Evolutionary conservation across 2,888 invertebrate genomes (phyloP), one percentile per base, ranked within the genome.

Genomic region (Harpalus rufipes): DNA sequence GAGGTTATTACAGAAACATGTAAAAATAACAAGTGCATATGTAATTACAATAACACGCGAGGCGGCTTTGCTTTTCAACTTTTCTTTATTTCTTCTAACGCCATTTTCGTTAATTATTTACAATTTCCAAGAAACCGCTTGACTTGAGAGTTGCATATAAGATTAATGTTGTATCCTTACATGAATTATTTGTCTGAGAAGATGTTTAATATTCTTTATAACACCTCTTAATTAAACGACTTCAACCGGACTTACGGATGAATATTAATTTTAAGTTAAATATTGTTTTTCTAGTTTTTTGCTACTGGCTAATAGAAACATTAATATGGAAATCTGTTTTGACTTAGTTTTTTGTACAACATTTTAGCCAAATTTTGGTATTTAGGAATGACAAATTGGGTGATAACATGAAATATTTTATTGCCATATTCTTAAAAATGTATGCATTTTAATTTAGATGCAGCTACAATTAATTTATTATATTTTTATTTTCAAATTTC

Each of bases 141-240:
- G 6, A 41, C 16, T 21, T 41, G 32, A 51, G 12, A 51, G 4
- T 41, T 74, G 41, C 44, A 74, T 74, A 44, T 18, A 74, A 74
- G 72, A 74, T 74, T 44, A 74, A 74, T 74, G 72, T 16, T 41
- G 2, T 7, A 44, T 16, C 18, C 72, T 74, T 12, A 18, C 25
- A 74, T 74, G 72, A 74, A 44, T 74, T 74, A 74, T 74, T 8
- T 14, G 16, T 74, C 18, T 44, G 72, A 16, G 72, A 39, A 32
- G 39, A 74, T 74, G 41, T 74, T 74, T 74, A 44, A 74, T 74
- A 18, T 44, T 74, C 72, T 74, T 74, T 68, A 68, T 68, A 68
- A 32, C 32, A 63, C 32, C 25, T 68, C 68, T 68, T 68, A 68
- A 32, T 68, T 65, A 65, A 39, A 74, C 32, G 39, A 14, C 32